phyloP scores from a whole-genome alignment of 2,888 invertebrate species.

The Eretmocerus hayati region DNA sequence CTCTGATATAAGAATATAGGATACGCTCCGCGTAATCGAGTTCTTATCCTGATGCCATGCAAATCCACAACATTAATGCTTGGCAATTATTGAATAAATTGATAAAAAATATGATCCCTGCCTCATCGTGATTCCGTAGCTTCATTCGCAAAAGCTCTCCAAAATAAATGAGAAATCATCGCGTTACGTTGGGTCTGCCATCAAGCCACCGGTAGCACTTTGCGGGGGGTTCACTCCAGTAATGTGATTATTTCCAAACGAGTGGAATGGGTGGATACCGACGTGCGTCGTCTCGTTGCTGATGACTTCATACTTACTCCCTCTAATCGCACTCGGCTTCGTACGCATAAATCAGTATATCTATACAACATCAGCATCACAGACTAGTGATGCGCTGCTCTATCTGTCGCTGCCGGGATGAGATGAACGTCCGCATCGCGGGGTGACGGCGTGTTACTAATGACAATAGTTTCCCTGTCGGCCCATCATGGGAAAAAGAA shows the following conservation, averaged over 20 bases:
- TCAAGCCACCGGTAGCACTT: conserved; percentile 7
- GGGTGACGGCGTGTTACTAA: conserved; percentile 23
- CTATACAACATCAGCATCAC: too few relatives aligned
- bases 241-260: conserved; percentile 47
- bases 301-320: conserved; percentile 39
- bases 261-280: conserved; percentile 29
- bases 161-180: conserved; percentile 38
- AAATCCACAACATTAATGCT: too few relatives aligned
- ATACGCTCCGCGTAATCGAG: too few relatives aligned
- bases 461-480: conserved; percentile 20
- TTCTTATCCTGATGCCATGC: too few relatives aligned
- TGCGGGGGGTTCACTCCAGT: conserved; percentile 23
- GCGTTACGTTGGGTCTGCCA: conserved; percentile 30
- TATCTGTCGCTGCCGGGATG: conserved; percentile 3
- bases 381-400: too few relatives aligned
- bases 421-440: conserved; percentile 10
- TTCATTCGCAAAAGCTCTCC: background rate
- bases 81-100: too few relatives aligned
- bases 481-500: background rate
- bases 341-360: too few relatives aligned
- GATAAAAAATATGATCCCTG: too few relatives aligned
- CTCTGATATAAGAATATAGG: too few relatives aligned
- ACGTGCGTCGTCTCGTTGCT: conserved; percentile 2
- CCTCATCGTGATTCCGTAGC: too few relatives aligned
- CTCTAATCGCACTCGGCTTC: conserved; percentile 23